Evolutionary conservation across 2,888 invertebrate species (phyloP).

Genomic region (Nipponacmea schrenckii): DNA sequence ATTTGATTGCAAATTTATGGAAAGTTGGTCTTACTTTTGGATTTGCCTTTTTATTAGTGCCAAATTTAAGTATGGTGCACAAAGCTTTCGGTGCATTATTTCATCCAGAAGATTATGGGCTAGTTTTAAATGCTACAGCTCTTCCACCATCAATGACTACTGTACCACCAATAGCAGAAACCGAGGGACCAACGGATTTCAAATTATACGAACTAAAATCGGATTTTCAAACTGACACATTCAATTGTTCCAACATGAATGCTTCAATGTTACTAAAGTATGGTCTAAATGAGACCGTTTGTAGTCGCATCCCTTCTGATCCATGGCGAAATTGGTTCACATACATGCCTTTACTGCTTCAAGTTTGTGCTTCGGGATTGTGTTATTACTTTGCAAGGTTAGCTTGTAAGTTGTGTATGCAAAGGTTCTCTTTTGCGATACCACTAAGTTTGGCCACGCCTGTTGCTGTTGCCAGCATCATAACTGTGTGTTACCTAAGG

Average conservation of each 20-base stretch:
- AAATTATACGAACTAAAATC: neutral
- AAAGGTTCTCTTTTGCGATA: constrained; percentile 67
- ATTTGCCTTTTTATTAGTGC: constrained; percentile 48
- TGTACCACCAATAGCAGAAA: constrained; percentile 7
- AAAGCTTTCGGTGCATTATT: constrained; percentile 31
- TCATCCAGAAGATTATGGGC: constrained; percentile 4
- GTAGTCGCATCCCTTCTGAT: constrained; percentile 30
- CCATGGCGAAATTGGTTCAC: constrained; percentile 38
- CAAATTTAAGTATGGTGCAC: constrained; percentile 36
- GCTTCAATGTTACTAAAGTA: neutral
- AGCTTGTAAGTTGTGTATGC: constrained; percentile 70
- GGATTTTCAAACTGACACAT: neutral
- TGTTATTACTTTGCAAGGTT: constrained; percentile 70
- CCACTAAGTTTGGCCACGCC: constrained; percentile 67
- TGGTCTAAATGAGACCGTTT: constrained; percentile 31
- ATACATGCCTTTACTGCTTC: constrained; percentile 49
- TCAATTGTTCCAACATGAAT: neutral
- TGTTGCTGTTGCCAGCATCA: constrained; percentile 51
- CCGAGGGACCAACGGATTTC: neutral
- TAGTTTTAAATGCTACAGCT: neutral
- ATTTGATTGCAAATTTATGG: constrained; percentile 52
- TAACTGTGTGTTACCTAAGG: constrained; percentile 35
- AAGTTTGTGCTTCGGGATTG: constrained; percentile 63
- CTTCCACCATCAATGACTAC: constrained; percentile 9
- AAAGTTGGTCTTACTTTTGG: constrained; percentile 50